Evolutionary conservation across 2,797 vertebrate species (phyloP), one percentile per base, ranked within the genome.

Genomic region (Malacoraja senta): DNA sequence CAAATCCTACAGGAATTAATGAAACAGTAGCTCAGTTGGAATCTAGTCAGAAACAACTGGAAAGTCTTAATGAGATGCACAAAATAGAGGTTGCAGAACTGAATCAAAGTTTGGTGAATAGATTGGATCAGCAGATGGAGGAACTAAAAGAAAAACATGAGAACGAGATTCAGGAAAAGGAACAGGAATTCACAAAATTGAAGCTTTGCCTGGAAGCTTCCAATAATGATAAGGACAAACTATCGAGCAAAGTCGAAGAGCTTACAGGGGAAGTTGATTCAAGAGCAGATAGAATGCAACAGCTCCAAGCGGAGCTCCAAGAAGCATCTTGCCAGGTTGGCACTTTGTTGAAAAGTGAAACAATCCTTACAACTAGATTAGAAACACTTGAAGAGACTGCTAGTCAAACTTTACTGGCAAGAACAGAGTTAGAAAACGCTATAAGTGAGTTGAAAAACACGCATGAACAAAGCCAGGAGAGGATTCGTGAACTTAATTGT

Each of bases 21-120:
- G 97, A 97, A 93, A 95, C 97, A 0, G 93, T 99, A 88, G 96
- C 97, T 84, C 98, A 98, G 94, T 95, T 99, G 94, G 98, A 99
- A 94, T 95, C 93, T 79, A 98, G 97, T 95, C 98, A 99, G 93
- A 98, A 97, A 24, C 97, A 98, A 94, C 94, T 99, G 63, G 96
- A 97, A 94, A 98, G 96, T 94, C 95, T 98, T 7, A 94, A 94
- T 2, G 94, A 96, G 6, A 93, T 93, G 72, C 97, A 98, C 19
- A 97, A 95, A 93, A 96, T 93, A 44, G 97, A 98, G 77, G 93
- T 97, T 86, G 95, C 96, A 93, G 95, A 97, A 83, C 93, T 97
- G 93, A 93, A 94, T 78, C 95, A 63, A 93, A 93, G 12, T 0
- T 99, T 97, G 97, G 96, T 98, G 93, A 96, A 96, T 94, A 98